Base-by-base conservation (phyloP, 2,797 vertebrate genomes). In the Adelosebastes latens region DNA sequence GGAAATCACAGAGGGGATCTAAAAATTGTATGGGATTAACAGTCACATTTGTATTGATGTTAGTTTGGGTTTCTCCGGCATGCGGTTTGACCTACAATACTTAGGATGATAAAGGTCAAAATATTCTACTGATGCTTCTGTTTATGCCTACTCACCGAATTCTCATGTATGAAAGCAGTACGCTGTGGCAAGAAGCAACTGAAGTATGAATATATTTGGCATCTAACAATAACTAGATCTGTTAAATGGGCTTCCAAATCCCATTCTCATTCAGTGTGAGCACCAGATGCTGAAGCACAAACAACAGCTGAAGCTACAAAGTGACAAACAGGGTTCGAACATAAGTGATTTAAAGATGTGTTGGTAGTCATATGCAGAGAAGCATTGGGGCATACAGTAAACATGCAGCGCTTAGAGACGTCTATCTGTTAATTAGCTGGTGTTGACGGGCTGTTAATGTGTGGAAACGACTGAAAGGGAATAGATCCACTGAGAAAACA, bases 1-100 rank as follows among this genome's bases (percentile, higher is more conserved):
- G 67, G 62, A 82, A 87, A 83, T 83, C 78, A 84, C 56, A 79
- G 34, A 66, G 60, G 64, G 66, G 63, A 83, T 90, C 78, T 75
- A 52, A 77, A 78, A 74, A 71, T 72, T 46, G 60, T 66, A 61
- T 77, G 63, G 59, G 77, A 87, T 88, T 79, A 86, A 81, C 76
- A 74, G 29, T 79, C 53, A 79, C 70, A 73, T 72, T 74, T 55
- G 49, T 85, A 62, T 24, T 24, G 66, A 81, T 83, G 58, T 70
- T 64, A n/a, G 65, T 72, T 77, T 31, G 59, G 25, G 8, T 84
- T 79, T 67, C 32, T 81, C 72, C 25, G 61, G 36, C 77, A 16
- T 49, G 46, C 60, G 13, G 2, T 31, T 53, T 75, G 65, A 62
- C 62, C 36, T 34, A 14, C 13, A 27, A 60, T 58, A 36, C 53